Percentiles rank a stretch among this genome's conserved stretches.
These are phyloP conservation scores for Solea senegalensis DNA, from an alignment of 2,113 vertebrate genomes.

Conservation along the genomic window DNA sequence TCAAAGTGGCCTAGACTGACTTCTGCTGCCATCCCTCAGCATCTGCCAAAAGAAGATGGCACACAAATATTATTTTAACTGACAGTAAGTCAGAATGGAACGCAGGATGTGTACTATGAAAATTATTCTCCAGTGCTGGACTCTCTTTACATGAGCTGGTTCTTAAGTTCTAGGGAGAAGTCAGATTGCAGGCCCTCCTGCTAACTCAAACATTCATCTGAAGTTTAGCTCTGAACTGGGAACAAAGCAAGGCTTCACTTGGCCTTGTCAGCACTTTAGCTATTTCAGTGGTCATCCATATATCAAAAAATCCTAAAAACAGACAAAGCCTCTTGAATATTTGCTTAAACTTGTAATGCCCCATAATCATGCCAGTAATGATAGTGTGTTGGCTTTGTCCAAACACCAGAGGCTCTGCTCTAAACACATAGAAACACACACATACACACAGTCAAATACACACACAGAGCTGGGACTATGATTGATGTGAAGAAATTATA, in stretches of 20 bases:
- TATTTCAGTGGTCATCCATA: slow-evolving; percentile 63
- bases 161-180: slow-evolving; percentile 57
- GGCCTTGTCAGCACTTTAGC: slow-evolving; percentile 54
- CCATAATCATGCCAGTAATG: slow-evolving; percentile 80
- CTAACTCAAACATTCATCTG: slow-evolving; percentile 55
- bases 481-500: slow-evolving; percentile 67
- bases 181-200: slow-evolving; percentile 56
- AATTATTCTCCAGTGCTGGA: slow-evolving; percentile 46
- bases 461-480: slow-evolving; percentile 42
- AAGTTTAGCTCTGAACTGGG: slow-evolving; percentile 50
- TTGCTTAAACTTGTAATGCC: slow-evolving; percentile 77
- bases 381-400: slow-evolving; percentile 72
- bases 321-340: slow-evolving; percentile 75
- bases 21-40: slow-evolving; percentile 11
- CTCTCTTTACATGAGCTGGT: slow-evolving; percentile 51
- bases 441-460: slow-evolving; percentile 23
- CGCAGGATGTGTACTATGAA: slow-evolving; percentile 18
- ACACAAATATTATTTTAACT: not conserved
- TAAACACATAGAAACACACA: slow-evolving; percentile 52
- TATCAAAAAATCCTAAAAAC: slow-evolving; percentile 74
- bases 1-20: not conserved
- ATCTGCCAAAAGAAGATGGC: slow-evolving; percentile 12
- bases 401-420: slow-evolving; percentile 66
- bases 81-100: slow-evolving; percentile 21
- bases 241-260: slow-evolving; percentile 59